Evolutionary conservation across 2,888 invertebrate species (phyloP).

Genomic region (Dione vanillae): DNA sequence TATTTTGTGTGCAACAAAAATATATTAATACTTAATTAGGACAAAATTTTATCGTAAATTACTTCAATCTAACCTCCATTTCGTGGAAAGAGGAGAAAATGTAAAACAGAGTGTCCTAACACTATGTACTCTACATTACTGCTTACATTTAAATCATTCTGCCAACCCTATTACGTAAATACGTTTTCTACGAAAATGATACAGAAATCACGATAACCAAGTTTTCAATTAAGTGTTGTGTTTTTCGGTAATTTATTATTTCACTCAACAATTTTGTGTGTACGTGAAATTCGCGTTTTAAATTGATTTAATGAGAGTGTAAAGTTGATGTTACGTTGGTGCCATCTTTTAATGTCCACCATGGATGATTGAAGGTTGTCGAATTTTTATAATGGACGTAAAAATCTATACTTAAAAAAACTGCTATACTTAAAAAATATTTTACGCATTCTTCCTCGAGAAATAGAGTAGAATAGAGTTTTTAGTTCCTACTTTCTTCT

Average conservation of each 20-base stretch:
- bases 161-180: constrained; percentile 59
- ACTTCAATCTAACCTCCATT: no score
- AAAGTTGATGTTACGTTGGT: constrained; percentile 43
- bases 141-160: neutral
- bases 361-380: neutral
- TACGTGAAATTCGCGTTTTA: constrained; percentile 58
- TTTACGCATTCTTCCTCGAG: no score
- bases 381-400: no score
- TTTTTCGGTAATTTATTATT: constrained; percentile 75
- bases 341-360: constrained; percentile 19
- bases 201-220: constrained; percentile 75
- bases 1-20: no score
- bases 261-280: constrained; percentile 70
- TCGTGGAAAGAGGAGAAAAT: no score
- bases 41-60: no score
- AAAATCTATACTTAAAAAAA: no score
- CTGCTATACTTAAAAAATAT: no score
- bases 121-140: neutral
- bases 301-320: constrained; percentile 54
- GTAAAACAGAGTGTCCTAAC: neutral
- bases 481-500: no score
- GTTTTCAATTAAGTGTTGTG: constrained; percentile 82
- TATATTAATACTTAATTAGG: no score
- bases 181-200: constrained; percentile 77
- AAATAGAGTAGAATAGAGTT: no score